Evolutionary conservation across 2,797 vertebrate genomes (phyloP).

Genomic region (Phylloscopus collybita): DNA sequence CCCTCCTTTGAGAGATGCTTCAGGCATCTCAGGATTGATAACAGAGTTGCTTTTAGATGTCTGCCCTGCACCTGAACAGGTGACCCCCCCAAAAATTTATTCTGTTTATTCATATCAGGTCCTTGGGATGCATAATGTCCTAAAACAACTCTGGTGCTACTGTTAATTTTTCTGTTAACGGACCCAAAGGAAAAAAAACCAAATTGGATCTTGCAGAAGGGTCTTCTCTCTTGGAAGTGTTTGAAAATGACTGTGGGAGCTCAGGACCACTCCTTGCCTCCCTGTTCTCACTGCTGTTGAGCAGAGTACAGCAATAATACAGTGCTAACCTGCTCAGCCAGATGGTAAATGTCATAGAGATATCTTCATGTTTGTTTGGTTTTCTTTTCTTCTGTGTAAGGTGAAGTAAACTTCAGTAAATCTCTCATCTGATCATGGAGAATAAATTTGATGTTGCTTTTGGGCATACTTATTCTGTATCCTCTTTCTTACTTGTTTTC

Average conservation of each 20-base stretch:
- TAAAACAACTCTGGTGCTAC: background rate
- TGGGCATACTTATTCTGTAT: background rate
- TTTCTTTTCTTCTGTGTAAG: background rate
- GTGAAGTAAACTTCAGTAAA: background rate
- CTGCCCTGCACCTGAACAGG: background rate
- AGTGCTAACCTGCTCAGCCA: background rate
- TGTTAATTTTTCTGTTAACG: background rate
- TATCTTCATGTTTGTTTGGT: background rate
- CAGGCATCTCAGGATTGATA: background rate
- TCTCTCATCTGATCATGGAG: background rate
- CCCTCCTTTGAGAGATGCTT: background rate
- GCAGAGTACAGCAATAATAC: background rate
- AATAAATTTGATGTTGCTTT: constrained; percentile 12
- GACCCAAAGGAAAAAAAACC: background rate
- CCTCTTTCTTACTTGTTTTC: constrained; percentile 3
- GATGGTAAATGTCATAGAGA: background rate
- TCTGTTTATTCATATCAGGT: background rate
- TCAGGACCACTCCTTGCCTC: background rate
- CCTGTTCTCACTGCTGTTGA: background rate
- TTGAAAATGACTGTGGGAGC: background rate
- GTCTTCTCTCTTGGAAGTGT: background rate
- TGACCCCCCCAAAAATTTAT: rapidly evolving
- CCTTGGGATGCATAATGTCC: background rate
- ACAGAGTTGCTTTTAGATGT: background rate
- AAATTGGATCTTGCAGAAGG: background rate